Evolutionary conservation across 1,140 invertebrate genomes (phyloP).

Genomic region (Oryctes rhinoceros): DNA sequence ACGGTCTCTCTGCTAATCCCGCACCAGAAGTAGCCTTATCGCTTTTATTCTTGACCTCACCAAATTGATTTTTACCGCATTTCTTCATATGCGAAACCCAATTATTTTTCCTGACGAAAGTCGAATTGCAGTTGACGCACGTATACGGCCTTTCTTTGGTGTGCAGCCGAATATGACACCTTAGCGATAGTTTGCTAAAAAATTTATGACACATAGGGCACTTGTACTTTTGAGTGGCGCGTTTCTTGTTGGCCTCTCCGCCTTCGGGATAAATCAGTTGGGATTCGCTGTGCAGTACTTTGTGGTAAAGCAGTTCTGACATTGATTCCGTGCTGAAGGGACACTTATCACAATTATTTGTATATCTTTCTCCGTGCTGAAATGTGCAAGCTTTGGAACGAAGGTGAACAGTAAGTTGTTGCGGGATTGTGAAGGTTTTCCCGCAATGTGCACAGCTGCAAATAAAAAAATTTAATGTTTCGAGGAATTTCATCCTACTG

Average conservation of each 20-base stretch:
- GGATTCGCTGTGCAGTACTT: conserved; percentile 67
- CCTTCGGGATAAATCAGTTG: conserved; percentile 57
- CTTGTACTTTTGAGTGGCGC: conserved; percentile 64
- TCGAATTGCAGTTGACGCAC: conserved; percentile 68
- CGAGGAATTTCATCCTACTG: no score
- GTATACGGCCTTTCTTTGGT: conserved; percentile 81
- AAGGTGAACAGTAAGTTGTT: conserved; percentile 76
- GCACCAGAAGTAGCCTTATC: conserved; percentile 37
- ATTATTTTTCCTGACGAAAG: conserved; percentile 73
- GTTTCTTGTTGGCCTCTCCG: conserved; percentile 56
- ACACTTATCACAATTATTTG: conserved; percentile 62
- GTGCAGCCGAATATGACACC: conserved; percentile 75
- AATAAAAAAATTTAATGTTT: conserved; percentile 47
- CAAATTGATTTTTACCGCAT: conserved; percentile 4
- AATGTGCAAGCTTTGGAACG: conserved; percentile 66
- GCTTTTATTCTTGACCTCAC: conserved; percentile 41
- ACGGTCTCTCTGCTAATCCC: conserved; percentile 52
- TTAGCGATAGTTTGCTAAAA: conserved; percentile 73
- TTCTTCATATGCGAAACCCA: conserved; percentile 66
- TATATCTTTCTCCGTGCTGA: conserved; percentile 44
- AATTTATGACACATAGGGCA: conserved; percentile 75
- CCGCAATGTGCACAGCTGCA: conserved; percentile 75
- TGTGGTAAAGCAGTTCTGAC: conserved; percentile 73
- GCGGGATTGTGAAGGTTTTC: conserved; percentile 71
- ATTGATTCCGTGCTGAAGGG: conserved; percentile 61